Evolutionary conservation across 1,140 invertebrate species (phyloP).

Genomic region (Dufourea novaeangliae): DNA sequence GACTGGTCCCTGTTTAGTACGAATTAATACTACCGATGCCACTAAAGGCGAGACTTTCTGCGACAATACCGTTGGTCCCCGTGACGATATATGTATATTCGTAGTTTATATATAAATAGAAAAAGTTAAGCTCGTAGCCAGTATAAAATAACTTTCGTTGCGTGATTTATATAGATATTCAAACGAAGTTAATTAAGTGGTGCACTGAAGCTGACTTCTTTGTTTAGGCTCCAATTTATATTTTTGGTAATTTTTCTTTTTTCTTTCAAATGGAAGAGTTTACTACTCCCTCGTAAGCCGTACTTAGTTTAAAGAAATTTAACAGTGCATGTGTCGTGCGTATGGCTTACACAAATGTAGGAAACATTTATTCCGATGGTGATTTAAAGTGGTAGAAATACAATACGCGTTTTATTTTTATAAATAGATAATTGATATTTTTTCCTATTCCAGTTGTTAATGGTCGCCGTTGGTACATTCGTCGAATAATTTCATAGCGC

Average conservation of each 20-base stretch:
- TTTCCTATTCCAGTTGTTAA: not conserved
- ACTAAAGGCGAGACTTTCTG: not conserved
- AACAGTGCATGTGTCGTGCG: not conserved
- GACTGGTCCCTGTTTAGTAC: no score
- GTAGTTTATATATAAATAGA: not conserved
- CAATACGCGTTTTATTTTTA: not conserved
- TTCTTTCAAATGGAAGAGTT: not conserved
- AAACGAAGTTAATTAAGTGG: not conserved
- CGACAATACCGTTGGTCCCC: constrained; percentile 18
- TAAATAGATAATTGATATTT: not conserved
- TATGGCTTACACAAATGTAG: no score
- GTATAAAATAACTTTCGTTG: constrained; percentile 10
- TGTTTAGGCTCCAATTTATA: not conserved
- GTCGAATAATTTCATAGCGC: not conserved
- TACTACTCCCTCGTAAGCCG: not conserved
- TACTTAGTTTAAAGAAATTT: not conserved
- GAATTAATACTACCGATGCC: constrained; percentile 9
- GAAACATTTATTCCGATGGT: no score
- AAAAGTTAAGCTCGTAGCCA: not conserved
- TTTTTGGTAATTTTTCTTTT: no score
- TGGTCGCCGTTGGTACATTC: not conserved
- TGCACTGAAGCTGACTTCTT: not conserved
- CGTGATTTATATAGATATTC: not conserved
- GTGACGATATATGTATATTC: not conserved
- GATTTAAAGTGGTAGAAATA: not conserved